These are phyloP conservation scores for Hydrolagus colliei DNA, from an alignment of 2,797 vertebrate species.

Conservation along the genomic window DNA sequence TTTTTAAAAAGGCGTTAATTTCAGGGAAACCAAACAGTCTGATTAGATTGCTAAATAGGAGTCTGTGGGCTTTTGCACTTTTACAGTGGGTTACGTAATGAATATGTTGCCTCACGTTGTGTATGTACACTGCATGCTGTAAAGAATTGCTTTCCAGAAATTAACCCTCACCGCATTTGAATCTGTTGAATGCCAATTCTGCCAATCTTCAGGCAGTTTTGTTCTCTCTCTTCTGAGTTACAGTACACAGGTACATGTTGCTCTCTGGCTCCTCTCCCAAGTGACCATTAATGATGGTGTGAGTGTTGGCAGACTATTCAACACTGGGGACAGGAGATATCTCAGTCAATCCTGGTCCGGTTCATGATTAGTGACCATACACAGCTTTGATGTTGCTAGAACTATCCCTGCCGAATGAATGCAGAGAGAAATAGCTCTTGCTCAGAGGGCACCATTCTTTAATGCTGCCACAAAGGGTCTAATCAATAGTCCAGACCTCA, in stretches of 20 bases:
- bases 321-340: too few species aligned
- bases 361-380: too few species aligned
- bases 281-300: too few species aligned
- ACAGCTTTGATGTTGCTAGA: background rate
- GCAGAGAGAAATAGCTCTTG: background rate
- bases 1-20: too few species aligned
- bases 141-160: background rate
- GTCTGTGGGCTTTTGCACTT: too few species aligned
- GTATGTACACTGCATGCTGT: background rate
- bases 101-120: background rate
- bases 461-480: too few species aligned
- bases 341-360: too few species aligned
- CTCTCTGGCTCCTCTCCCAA: too few species aligned
- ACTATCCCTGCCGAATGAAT: background rate
- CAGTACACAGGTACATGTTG: background rate
- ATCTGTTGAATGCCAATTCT: background rate
- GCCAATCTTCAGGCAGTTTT: too few species aligned
- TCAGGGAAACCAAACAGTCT: too few species aligned
- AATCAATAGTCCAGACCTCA: background rate
- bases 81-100: background rate
- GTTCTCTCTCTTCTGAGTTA: background rate
- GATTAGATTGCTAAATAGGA: too few species aligned
- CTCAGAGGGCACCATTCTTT: background rate
- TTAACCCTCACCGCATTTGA: background rate
- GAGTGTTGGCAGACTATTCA: too few species aligned